Conservation (phyloP, 2,888 invertebrate species). For the Saturnia japonica region DNA sequence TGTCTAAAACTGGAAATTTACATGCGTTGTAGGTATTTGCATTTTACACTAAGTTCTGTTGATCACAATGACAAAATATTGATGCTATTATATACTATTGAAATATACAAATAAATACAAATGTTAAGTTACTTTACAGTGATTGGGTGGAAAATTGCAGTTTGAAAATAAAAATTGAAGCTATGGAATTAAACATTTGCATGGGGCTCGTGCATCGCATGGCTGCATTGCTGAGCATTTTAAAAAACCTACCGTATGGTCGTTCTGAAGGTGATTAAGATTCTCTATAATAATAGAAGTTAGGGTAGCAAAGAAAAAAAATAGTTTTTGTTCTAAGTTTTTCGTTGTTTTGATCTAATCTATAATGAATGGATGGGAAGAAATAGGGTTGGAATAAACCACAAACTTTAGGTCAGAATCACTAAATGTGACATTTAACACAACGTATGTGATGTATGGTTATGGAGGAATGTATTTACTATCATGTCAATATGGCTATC, state of each 20-base stretch:
- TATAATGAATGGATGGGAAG: background rate
- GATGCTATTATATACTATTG: background rate
- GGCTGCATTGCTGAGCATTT: conserved; percentile 35
- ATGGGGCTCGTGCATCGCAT: conserved; percentile 61
- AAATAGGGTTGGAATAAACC: background rate
- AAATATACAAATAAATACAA: background rate
- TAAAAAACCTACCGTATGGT: conserved; percentile 41
- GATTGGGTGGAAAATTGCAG: conserved; percentile 65
- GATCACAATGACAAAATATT: background rate
- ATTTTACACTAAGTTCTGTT: no score
- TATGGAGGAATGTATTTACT: no score
- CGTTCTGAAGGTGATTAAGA: conserved; percentile 40
- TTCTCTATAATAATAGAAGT: background rate
- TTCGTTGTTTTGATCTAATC: background rate
- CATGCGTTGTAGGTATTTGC: no score
- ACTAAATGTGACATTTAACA: background rate
- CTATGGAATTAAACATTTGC: conserved; percentile 47
- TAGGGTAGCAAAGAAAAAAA: background rate
- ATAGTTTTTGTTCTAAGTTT: background rate
- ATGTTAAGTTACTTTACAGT: conserved; percentile 38
- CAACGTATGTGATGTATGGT: no score
- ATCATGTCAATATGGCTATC: no score
- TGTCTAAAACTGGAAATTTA: no score
- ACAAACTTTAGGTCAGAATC: background rate
- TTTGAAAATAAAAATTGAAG: conserved; percentile 46